Base-by-base conservation (phyloP, 2,113 vertebrate species). In the Theristicus caerulescens region DNA sequence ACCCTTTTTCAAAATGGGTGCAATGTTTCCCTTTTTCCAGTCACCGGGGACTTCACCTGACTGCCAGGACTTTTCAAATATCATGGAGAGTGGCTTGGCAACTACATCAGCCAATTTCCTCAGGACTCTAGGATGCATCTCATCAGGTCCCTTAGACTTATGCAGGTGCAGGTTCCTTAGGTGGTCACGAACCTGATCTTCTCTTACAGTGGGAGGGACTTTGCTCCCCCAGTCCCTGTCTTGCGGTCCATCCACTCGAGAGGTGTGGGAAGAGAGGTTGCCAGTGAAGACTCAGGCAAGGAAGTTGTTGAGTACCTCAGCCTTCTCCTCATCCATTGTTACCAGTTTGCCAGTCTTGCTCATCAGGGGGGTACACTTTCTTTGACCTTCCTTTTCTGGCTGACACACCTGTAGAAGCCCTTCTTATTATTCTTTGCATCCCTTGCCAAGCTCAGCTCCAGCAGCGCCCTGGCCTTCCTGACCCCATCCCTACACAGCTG, bases 401-500 rank as follows among this genome's bases (percentile, higher is more conserved):
- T 51, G 46, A 51, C 13, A 10, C 17, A 40, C 19, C 7, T 26
- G 18, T 13, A 76, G 51, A 67, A 82, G 5, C 17, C 12, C 46
- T 46, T 21, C 36, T 42, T 51, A 12, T 14, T 55, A 18, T 14
- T 55, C 38, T 62, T 16, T 46, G 24, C 3, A 18, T 51, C 27
- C 38, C 32, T 52, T 78, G 34, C 29, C 29, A 42, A 20, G 13
- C 66, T 66, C 65, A 88, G 18, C 13, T 74, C 59, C 49, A 72
- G 31, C 16, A 4, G 7, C 0, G 0, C 22, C 34, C 62, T 64
- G 38, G 10, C n/a, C 29, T 55, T 78, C 59, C 82, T 55, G 54
- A 64, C 6, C 5, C 20, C 20, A 54, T 29, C 54, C 52, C 38
- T 49, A 58, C 18, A 54, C 4, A 69, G 51, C 0, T 5, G 5